Evolutionary conservation across 2,888 invertebrate species (phyloP), one percentile per base, ranked within the genome.

Genomic region (Carpatolechia fugitivella): DNA sequence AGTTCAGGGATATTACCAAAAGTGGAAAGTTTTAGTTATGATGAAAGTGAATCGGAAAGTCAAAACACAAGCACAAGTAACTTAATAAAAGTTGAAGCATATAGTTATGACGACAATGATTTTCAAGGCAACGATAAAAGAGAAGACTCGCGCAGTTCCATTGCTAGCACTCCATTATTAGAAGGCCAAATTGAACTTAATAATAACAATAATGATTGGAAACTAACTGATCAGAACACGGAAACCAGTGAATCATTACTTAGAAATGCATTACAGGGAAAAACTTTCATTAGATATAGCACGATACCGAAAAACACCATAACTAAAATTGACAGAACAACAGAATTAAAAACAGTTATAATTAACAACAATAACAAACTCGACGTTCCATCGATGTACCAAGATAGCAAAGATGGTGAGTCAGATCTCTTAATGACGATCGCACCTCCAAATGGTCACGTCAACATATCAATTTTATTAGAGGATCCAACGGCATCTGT

Each of bases 201-300:
- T 75, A 93, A 95, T 70, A 95, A 95, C 75, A 95, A 95, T 79
- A 95, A 96, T 80, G 95, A 96, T 78, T 95, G 95, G 94, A 95
- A 95, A 76, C 91, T 94, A 75, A 93, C 94, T 55, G 93, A 95
- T 75, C 94, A 95, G 80, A 95, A 94, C 72, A 82, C 86, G 29
- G 89, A 89, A 70, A 88, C 91, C 24, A 92, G 95, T 16, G 96
- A 96, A 73, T 96, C 96, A 30, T 83, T 97, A 60, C 82, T 97
- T 61, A 91, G 96, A 66, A 96, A 94, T 75, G 96, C 96, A 8
- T 91, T 97, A 60, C 96, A 96, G 78, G 96, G 96, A 46, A 96
- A 96, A 88, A 92, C 92, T 76, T 75, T 89, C 80, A 80, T 82
- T 80, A 86, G 90, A 91, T 80, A 91, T 91, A 89, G 89, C 87